Evolutionary conservation across 2,797 vertebrate species (phyloP).

Genomic region (Enoplosus armatus): DNA sequence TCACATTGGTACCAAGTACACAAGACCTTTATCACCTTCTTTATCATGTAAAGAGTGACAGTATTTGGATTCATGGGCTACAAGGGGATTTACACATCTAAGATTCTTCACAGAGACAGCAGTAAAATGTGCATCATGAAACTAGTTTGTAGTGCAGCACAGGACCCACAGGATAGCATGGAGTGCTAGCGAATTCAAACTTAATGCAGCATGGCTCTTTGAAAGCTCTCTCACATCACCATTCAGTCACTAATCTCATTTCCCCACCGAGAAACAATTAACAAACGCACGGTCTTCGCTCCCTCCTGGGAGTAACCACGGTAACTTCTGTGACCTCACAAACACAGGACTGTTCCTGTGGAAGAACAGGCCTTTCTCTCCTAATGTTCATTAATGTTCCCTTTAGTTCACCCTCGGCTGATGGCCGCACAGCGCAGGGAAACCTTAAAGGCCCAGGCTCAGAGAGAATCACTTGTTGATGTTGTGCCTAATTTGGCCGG

Average conservation of each 20-base stretch:
- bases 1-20: not conserved
- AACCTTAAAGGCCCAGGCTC: slow-evolving; percentile 76
- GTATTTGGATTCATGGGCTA: slow-evolving; percentile 7
- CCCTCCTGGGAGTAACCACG: slow-evolving; percentile 86
- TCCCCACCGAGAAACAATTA: slow-evolving; percentile 86
- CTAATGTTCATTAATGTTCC: slow-evolving; percentile 86
- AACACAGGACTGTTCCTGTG: slow-evolving; percentile 86
- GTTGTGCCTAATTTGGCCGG: slow-evolving; percentile 86
- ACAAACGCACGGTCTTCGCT: slow-evolving; percentile 85
- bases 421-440: slow-evolving; percentile 70
- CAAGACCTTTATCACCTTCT: not conserved
- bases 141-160: slow-evolving; percentile 58
- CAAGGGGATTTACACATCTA: slow-evolving; percentile 39
- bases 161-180: slow-evolving; percentile 63
- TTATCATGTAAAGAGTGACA: not conserved
- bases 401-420: slow-evolving; percentile 81
- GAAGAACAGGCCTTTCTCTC: slow-evolving; percentile 85
- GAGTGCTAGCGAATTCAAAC: slow-evolving; percentile 73
- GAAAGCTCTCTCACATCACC: slow-evolving; percentile 87
- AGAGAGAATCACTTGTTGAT: slow-evolving; percentile 83
- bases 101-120: slow-evolving; percentile 24
- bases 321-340: slow-evolving; percentile 88
- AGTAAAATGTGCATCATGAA: slow-evolving; percentile 55
- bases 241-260: slow-evolving; percentile 90
- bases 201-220: slow-evolving; percentile 82